Conservation (phyloP, 2,888 invertebrate species). For the Cryptus armator region DNA sequence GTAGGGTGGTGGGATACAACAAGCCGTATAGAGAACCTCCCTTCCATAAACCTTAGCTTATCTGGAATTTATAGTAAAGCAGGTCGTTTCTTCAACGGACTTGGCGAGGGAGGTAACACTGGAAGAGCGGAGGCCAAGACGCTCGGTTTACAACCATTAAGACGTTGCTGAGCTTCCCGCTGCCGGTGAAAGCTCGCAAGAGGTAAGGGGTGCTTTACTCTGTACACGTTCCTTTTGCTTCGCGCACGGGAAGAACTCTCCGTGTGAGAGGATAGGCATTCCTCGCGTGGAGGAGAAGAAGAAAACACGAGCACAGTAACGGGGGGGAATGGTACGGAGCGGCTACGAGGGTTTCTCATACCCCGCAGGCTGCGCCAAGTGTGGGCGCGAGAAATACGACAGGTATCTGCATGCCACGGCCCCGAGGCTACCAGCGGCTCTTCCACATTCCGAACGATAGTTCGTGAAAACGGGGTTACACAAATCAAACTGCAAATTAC, state of each 20-base stretch:
- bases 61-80: slow-evolving; percentile 80
- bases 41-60: slow-evolving; percentile 79
- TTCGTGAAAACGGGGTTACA: slow-evolving; percentile 68
- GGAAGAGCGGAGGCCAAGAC: slow-evolving; percentile 60
- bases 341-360: slow-evolving; percentile 45
- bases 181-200: slow-evolving; percentile 22
- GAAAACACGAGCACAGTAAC: slow-evolving; percentile 29
- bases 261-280: slow-evolving; percentile 60
- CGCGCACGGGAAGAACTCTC: slow-evolving; percentile 3
- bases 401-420: slow-evolving; percentile 62
- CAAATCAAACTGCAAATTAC: slow-evolving; percentile 71
- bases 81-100: slow-evolving; percentile 76
- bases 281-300: slow-evolving; percentile 53
- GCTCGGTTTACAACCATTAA: slow-evolving; percentile 74
- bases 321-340: slow-evolving; percentile 52
- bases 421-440: slow-evolving; percentile 17
- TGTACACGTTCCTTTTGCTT: slow-evolving; percentile 21
- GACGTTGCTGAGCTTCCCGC: slow-evolving; percentile 53
- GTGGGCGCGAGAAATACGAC: slow-evolving; percentile 63
- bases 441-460: slow-evolving; percentile 39
- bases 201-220: slow-evolving; percentile 41
- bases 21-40: slow-evolving; percentile 32
- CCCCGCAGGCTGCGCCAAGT: slow-evolving; percentile 21
- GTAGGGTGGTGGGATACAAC: slow-evolving; percentile 21
- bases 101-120: slow-evolving; percentile 17